Base-by-base conservation (phyloP, 2,797 vertebrate genomes). In the Pygocentrus nattereri region DNA sequence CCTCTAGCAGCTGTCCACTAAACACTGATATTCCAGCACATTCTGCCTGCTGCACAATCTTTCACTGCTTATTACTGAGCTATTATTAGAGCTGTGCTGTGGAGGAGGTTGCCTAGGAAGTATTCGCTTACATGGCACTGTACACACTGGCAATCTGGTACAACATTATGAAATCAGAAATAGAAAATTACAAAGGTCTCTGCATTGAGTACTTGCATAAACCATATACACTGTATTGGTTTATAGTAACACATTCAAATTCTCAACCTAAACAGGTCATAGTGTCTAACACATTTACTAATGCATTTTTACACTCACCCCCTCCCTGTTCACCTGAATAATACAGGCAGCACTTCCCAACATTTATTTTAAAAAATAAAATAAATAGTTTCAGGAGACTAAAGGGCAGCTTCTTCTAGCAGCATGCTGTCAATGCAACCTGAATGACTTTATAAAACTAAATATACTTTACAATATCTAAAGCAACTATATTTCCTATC, bases 1-100 rank as follows among this genome's bases (percentile, higher is more conserved):
- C 71, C 80, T 84, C 69, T 69, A 81, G 88, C 89, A 90, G 80
- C 74, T 89, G 88, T 83, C 88, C 75, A 80, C 13, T 64, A 86
- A 88, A 82, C 87, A 88, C 88, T 74, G 70, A 80, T 75, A 21
- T 82, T 83, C 69, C 80, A 80, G 50, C 64, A 50, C 65, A 83
- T 77, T 77, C 23, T 80, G 49, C 44, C 68, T 67, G 67, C 79
- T 82, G 16, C 56, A 49, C 44, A 54, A 38, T 77, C 52, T 62
- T 62, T 79, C 34, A 61, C 44, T 67, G 80, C 70, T 74, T 80
- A 77, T 86, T 82, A 82, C 31, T 49, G 74, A 27, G 70, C 86
- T 85, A 85, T 80, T 82, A 79, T 77, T 84, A 84, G 84, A 71
- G 69, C 52, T 16, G 21, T 52, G 65, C 70, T 69, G 77, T 74